These are phyloP conservation scores for Alouatta palliata DNA, from an alignment of 2,113 vertebrate genomes.

Conservation along the genomic window DNA sequence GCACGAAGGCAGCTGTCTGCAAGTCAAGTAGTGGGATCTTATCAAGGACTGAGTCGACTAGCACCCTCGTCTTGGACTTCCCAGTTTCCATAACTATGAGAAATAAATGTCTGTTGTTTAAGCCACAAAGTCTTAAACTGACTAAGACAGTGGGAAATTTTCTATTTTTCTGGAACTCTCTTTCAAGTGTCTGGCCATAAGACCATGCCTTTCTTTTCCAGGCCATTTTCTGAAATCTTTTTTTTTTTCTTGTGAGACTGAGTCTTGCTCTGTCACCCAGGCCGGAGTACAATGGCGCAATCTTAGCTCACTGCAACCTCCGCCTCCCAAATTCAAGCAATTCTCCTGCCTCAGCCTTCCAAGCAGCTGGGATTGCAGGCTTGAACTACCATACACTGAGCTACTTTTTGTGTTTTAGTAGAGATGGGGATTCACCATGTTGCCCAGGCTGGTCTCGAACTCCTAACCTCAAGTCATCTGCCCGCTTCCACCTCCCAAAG, in stretches of 20 bases:
- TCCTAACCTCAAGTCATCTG: too few relatives aligned
- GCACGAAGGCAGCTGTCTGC: not conserved
- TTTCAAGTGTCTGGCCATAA: not conserved
- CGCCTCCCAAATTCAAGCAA: too few relatives aligned
- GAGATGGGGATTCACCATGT: too few relatives aligned
- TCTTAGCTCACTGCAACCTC: too few relatives aligned
- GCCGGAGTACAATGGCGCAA: accelerated
- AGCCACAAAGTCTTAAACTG: not conserved
- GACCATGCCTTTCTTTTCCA: not conserved
- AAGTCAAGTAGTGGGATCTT: not conserved
- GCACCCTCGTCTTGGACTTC: not conserved
- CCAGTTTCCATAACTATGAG: not conserved
- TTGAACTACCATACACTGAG: accelerated
- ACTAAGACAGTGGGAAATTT: not conserved
- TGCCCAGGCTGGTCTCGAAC: too few relatives aligned
- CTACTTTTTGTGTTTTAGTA: too few relatives aligned
- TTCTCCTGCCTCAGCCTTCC: too few relatives aligned
- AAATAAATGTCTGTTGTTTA: not conserved
- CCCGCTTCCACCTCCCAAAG: too few relatives aligned
- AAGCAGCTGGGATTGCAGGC: too few relatives aligned
- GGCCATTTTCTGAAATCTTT: not conserved
- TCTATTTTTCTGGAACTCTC: not conserved
- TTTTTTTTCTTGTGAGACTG: too few relatives aligned
- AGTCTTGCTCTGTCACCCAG: too few relatives aligned
- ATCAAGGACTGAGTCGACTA: not conserved